Base-by-base conservation (phyloP, 2,888 invertebrate genomes). In the Pyrocoelia pectoralis region DNA sequence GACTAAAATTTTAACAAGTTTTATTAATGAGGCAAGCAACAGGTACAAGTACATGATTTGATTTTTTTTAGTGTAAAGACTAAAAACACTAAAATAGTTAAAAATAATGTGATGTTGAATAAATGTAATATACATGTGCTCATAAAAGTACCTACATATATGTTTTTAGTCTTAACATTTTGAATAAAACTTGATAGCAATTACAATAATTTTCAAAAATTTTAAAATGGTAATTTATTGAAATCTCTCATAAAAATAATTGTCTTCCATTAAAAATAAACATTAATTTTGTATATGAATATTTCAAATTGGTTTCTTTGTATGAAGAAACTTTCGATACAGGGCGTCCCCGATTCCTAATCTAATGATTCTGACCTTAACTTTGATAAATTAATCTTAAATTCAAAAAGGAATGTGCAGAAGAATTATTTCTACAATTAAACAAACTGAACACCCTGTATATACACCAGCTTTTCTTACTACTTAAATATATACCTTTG, bases 161-260 rank as follows among this genome's bases (percentile, higher is more conserved):
- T n/a, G n/a, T n/a, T 41, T 41, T 13, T 13, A 13, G 6, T 41
- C 41, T 41, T 41, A 10, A 41, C 41, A 50, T 58, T 55, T 50
- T 40, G 51, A 19, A 49, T 53, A 54, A 51, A 65, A 65, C 65
- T 57, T 50, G 61, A 43, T 61, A 58, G 54, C 65, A 58, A 65
- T 65, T 61, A 61, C 49, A 50, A 48, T 50, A 52, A 33, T 55
- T 55, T 49, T 56, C n/a, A n/a, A 46, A 46, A 46, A 56, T 33
- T 33, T 24, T 24, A 24, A 24, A 24, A 33, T 33, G 33, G n/a
- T 8, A 24, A 10, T 33, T 33, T 33, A 33, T 33, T 33, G 8
- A 33, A 33, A 33, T 33, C 33, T 33, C 33, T 33, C 33, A 33
- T n/a, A 33, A 33, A 33, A 33, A 33, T 33, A 33, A 33, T 33